Evolutionary conservation across 2,113 vertebrate genomes (phyloP).

Genomic region (Myocastor coypus): DNA sequence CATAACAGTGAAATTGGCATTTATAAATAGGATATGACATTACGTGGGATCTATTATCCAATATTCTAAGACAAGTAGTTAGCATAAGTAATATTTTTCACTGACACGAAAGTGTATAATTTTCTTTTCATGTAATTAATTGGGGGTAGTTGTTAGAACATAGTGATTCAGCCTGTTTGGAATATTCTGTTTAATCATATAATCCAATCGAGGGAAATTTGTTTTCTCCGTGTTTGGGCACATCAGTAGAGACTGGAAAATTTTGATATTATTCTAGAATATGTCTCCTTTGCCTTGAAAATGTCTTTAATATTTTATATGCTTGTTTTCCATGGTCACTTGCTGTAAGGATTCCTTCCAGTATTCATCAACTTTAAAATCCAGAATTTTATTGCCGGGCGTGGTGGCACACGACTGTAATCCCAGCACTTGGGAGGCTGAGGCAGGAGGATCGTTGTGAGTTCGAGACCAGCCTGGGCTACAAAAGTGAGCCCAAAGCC

Average conservation of each 20-base stretch:
- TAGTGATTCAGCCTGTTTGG: constrained; percentile 28
- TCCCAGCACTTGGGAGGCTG: too few species aligned
- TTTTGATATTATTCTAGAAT: constrained; percentile 39
- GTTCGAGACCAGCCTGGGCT: too few species aligned
- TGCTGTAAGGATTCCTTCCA: constrained; percentile 47
- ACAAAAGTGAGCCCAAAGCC: too few species aligned
- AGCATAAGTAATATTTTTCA: constrained; percentile 59
- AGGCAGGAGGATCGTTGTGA: too few species aligned
- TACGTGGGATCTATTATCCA: constrained; percentile 55
- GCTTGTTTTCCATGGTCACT: constrained; percentile 4
- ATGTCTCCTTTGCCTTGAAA: constrained; percentile 58
- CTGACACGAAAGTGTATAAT: constrained; percentile 57
- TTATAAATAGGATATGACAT: constrained; percentile 59
- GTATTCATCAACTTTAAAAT: constrained; percentile 52
- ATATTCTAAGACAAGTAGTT: constrained; percentile 70
- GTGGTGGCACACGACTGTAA: too few species aligned
- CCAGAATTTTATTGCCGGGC: too few species aligned
- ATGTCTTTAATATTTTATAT: constrained; percentile 55
- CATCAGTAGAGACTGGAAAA: constrained; percentile 15
- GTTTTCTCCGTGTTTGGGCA: constrained; percentile 19
- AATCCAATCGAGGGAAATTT: constrained; percentile 41
- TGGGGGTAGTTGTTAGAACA: constrained; percentile 38
- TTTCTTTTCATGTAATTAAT: constrained; percentile 67
- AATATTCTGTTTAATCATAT: constrained; percentile 57
- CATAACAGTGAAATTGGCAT: constrained; percentile 42